These are phyloP conservation scores for Agrochola lota DNA, from an alignment of 2,888 invertebrate genomes.

Conservation along the genomic window DNA sequence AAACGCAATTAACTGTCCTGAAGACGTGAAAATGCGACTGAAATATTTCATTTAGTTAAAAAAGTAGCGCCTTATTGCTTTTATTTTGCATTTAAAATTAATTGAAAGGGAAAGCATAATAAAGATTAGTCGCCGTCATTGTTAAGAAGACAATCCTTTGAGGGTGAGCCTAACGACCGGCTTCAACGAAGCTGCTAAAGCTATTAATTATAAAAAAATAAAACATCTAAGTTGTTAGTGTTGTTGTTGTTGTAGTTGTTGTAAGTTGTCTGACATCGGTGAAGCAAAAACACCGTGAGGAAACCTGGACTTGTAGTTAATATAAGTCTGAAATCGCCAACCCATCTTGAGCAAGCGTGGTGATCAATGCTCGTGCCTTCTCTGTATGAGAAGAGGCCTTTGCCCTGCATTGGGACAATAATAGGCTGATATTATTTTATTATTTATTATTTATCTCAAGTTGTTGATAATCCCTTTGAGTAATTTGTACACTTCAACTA, in stretches of 20 bases:
- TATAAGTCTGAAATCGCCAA: too few species aligned
- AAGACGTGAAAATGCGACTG: slow-evolving; percentile 19
- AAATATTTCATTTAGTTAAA: slow-evolving; percentile 38
- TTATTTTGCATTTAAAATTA: slow-evolving; percentile 56
- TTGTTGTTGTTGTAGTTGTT: too few species aligned
- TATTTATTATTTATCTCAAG: too few species aligned
- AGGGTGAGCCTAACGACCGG: slow-evolving; percentile 38
- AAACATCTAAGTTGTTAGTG: too few species aligned
- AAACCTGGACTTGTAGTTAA: too few species aligned
- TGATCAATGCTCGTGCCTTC: too few species aligned
- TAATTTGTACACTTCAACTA: slow-evolving; percentile 38
- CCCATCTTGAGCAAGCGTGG: too few species aligned
- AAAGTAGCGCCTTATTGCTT: slow-evolving; percentile 37
- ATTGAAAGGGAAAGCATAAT: slow-evolving; percentile 50
- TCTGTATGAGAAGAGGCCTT: too few species aligned
- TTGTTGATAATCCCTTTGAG: slow-evolving; percentile 41
- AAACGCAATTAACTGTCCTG: slow-evolving; percentile 23
- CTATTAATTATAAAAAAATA: slow-evolving; percentile 37
- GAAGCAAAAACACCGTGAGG: too few species aligned
- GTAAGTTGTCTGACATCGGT: too few species aligned
- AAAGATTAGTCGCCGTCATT: slow-evolving; percentile 43
- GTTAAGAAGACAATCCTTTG: slow-evolving; percentile 38
- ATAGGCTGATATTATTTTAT: too few species aligned
- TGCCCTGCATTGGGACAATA: too few species aligned
- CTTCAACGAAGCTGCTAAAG: slow-evolving; percentile 20